Evolutionary conservation across 2,797 vertebrate genomes (phyloP).

Genomic region (Sebastes goodei): DNA sequence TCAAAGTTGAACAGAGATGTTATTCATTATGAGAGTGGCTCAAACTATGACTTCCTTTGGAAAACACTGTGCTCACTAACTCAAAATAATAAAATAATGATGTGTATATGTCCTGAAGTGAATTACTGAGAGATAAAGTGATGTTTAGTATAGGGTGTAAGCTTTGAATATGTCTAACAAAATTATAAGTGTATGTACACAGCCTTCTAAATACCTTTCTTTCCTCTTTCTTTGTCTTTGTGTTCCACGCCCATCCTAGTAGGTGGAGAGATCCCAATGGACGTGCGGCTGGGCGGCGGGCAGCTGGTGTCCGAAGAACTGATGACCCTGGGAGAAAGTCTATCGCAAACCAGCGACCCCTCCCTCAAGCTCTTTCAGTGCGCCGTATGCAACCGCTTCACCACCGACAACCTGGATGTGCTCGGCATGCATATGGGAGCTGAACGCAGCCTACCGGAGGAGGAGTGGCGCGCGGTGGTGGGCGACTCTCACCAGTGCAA

Average conservation of each 20-base stretch:
- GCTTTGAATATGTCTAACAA: background rate
- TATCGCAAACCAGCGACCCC: conserved; percentile 96
- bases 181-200: background rate
- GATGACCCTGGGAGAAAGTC: conserved; percentile 97
- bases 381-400: conserved; percentile 98
- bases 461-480: conserved; percentile 96
- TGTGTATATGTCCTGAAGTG: background rate
- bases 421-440: conserved; percentile 97
- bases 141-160: background rate
- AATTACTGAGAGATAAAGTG: conserved; percentile 8
- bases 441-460: conserved; percentile 94
- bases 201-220: conserved; percentile 20
- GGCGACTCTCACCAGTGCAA: conserved; percentile 99
- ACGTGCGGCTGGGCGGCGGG: conserved; percentile 93
- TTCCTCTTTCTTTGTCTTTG: background rate
- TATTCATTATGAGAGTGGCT: conserved; percentile 29
- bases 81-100: background rate
- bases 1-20: conserved; percentile 37
- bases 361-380: conserved; percentile 99
- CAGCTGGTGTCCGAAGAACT: conserved; percentile 98
- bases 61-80: conserved; percentile 13
- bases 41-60: conserved; percentile 8
- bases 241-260: conserved; percentile 75
- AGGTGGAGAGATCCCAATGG: conserved; percentile 95
- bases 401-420: conserved; percentile 97